Base-by-base conservation (phyloP, 2,797 vertebrate species). In the Benthosema pterotum region DNA sequence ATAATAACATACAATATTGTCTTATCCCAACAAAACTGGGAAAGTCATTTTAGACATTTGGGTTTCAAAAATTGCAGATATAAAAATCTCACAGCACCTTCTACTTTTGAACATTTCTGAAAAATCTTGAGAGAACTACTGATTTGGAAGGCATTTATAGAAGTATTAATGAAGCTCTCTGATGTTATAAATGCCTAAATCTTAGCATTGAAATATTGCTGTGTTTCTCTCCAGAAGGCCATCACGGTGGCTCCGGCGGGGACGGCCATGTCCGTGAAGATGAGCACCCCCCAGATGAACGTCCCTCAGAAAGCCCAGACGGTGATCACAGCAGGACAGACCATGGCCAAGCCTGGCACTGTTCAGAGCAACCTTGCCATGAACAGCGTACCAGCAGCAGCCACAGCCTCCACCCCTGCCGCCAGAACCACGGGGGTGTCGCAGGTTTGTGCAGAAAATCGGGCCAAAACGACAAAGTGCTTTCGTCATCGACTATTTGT, bases 341-440 rank as follows among this genome's bases (percentile, higher is more conserved):
- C 87, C 1, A 60, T 83, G 5, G 74, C 72, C 25, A 89, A 88
- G 28, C 69, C 86, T 0, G 60, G 28, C 1, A 25, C 52, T 0
- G 68, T 80, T 32, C 48, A 62, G 1, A 42, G 78, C 12, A 5
- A 64, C 1, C 28, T 80, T 0, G 5, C 56, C 13, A 17, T 74
- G 51, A 55, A 52, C 49, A 55, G 45, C 56, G 42, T 67, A 0
- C 18, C 72, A 1, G 57, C 72, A 1, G 57, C 87, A 43, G 63
- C 78, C 42, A 1, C 83, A 11, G 0, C 73, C 1, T 12, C 84
- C 49, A 45, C 74, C 0, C 83, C 91, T 0, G 46, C 87, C 1
- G 52, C 83, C 18, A 87, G 93, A 70, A 86, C 88, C 19, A 78
- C 90, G 0, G 86, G 92, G 7, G 88, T 95, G 15, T 94, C 94